Percentiles rank a stretch among this genome's conserved stretches.
Conservation (phyloP, 2,888 invertebrate species). For the Epistrophe eligans region DNA sequence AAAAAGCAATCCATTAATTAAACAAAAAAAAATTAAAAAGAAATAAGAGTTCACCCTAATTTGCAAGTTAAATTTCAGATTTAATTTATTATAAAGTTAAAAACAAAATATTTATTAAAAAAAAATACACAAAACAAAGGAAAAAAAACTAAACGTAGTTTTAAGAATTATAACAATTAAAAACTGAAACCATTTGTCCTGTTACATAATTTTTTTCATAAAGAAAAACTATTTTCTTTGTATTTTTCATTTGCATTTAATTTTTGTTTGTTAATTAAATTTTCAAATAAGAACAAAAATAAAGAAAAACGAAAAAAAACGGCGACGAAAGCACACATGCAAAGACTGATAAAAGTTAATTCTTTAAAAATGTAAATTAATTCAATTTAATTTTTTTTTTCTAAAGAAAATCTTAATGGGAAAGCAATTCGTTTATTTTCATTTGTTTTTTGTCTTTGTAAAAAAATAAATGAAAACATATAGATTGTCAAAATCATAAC, state of each 20-base stretch:
- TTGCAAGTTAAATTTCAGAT: conserved; percentile 72
- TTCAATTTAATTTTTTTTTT: conserved; percentile 38
- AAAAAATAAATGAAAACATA: conserved; percentile 67
- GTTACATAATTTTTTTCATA: conserved; percentile 11
- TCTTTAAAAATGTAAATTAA: conserved; percentile 61
- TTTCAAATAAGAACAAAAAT: conserved; percentile 5
- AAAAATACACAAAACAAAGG: conserved; percentile 28
- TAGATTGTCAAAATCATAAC: conserved; percentile 62
- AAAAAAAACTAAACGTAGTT: conserved; percentile 18
- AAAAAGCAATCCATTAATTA: conserved; percentile 77
- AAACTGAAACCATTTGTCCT: conserved; percentile 26
- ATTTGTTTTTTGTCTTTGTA: conserved; percentile 76
- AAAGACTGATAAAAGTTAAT: conserved; percentile 77
- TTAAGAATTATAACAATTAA: conserved; percentile 11
- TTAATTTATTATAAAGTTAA: conserved; percentile 70
- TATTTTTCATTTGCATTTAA: conserved; percentile 16
- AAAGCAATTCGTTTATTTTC: conserved; percentile 55
- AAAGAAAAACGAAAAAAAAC: conserved; percentile 20
- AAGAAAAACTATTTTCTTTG: conserved; percentile 30
- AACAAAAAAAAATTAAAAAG: conserved; percentile 24
- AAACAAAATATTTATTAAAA: conserved; percentile 64
- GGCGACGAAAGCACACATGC: conserved; percentile 77
- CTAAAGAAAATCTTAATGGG: conserved; percentile 18
- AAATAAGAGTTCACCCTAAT: conserved; percentile 65
- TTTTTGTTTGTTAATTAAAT: conserved; percentile 20